A percentile compares a stretch with the other conserved stretches of the same genome.
These are phyloP conservation scores for Lanistes nyassanus DNA, from an alignment of 1,140 invertebrate species.

Conservation along the genomic window DNA sequence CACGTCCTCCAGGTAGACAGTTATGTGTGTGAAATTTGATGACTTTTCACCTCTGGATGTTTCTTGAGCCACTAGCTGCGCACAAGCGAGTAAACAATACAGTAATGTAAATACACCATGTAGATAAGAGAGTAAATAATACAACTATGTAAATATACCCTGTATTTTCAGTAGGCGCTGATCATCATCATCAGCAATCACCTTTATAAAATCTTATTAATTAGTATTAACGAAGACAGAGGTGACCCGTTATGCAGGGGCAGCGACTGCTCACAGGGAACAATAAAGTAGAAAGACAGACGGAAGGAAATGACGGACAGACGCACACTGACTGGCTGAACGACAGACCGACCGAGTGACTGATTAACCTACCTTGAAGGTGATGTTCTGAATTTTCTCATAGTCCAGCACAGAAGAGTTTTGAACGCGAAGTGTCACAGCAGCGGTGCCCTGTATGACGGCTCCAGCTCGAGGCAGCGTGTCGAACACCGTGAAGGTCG, in stretches of 20 bases:
- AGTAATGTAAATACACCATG: background rate
- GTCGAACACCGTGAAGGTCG: constrained; percentile 29
- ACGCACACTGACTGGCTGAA: background rate
- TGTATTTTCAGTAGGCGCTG: background rate
- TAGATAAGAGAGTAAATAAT: background rate
- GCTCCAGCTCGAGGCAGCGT: constrained; percentile 14
- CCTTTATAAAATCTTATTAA: background rate
- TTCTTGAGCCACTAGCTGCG: constrained; percentile 25
- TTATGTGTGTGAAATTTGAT: constrained; percentile 14
- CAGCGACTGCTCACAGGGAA: background rate
- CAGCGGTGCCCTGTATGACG: constrained; percentile 74
- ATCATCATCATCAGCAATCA: background rate
- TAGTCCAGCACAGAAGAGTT: constrained; percentile 85
- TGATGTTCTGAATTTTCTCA: constrained; percentile 79
- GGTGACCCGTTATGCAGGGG: too few relatives aligned
- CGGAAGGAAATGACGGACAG: background rate
- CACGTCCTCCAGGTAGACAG: constrained; percentile 27
- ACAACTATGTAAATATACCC: background rate
- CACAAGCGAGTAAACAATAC: background rate
- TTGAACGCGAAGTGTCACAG: constrained; percentile 89
- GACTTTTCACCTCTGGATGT: background rate
- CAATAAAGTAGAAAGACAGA: background rate
- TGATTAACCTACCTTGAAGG: constrained; percentile 43
- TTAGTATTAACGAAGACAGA: background rate
- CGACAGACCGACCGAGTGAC: background rate